Base-by-base conservation (phyloP, 92 coral and sea anemone genomes). In the Porites rus region DNA sequence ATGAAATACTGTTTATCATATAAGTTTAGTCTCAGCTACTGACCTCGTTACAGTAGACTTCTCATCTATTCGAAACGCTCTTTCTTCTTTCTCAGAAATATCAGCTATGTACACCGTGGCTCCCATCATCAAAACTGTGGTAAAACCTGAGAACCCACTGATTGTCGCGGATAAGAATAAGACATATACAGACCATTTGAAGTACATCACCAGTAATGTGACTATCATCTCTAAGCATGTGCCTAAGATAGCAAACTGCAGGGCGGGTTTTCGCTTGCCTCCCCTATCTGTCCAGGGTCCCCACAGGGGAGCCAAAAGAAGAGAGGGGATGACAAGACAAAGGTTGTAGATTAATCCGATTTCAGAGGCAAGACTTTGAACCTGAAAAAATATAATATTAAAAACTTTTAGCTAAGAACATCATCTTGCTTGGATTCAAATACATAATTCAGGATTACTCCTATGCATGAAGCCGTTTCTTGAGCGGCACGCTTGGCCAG, bases 201-300 rank as follows among this genome's bases (percentile, higher is more conserved):
- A 52, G 82, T 94, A 92, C 95, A 94, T 92, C 12, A 88, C 91
- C n/a, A 92, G 21, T 25, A 92, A 72, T 11, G 77, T 79, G 10
- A 79, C 69, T n/a, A 77, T 38, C 25, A 89, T 68, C 63, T 92
- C 93, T 14, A 94, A 65, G 71, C 84, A 65, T 24, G 72, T 83
- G 18, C 96, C 96, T 16, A 93, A 10, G 50, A 82, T 78, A 50
- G 96, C 94, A 10, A 90, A 78, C 12, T 73, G 70, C 3, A 93
- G 69, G 1, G 93, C 93, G 8, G 89, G 89, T 14, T 90, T 89
- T 13, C 98, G 53, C 69, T 83, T 21, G 2, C 95, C 92, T 51
- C 82, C 89, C 16, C 80, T 76, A 58, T 94, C 98, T 12, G 98
- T 84, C 98, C 98, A 94, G 9, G 90, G 79, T 2, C 98, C 98